Evolutionary conservation across 2,888 invertebrate species (phyloP).

Genomic region (Drosophila macrospina): DNA sequence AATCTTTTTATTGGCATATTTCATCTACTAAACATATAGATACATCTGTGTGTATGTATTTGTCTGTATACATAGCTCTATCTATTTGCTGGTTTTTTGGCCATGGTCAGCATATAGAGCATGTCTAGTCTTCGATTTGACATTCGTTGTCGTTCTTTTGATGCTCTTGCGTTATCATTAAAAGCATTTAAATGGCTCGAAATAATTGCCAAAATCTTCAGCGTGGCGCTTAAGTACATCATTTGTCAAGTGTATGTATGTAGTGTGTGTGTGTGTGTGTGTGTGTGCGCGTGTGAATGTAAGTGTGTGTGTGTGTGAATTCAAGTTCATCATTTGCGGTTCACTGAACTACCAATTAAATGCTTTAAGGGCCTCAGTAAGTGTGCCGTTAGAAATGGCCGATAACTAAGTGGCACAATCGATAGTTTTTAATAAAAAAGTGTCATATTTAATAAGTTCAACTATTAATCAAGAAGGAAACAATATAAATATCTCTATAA

Average conservation of each 20-base stretch:
- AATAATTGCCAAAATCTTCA: constrained; percentile 31
- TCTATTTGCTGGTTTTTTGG: constrained; percentile 41
- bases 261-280: neutral
- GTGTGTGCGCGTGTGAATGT: neutral
- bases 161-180: constrained; percentile 10
- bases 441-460: neutral
- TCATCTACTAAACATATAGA: constrained; percentile 20
- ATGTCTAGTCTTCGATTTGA: constrained; percentile 51
- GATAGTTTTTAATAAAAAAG: neutral
- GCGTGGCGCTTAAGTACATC: constrained; percentile 43
- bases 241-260: constrained; percentile 11
- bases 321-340: constrained; percentile 49
- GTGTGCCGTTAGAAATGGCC: neutral
- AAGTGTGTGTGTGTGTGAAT: neutral
- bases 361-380: constrained; percentile 12
- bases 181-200: constrained; percentile 38
- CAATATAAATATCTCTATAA: no score
- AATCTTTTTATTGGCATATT: constrained; percentile 55
- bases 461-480: neutral
- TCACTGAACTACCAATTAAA: constrained; percentile 41
- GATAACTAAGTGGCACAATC: neutral
- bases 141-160: constrained; percentile 40
- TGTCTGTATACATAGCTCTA: constrained; percentile 11
- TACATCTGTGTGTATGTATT: constrained; percentile 12
- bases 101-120: constrained; percentile 47